A percentile compares a stretch with the other conserved stretches of the same genome.
These are phyloP conservation scores for Pristionchus exspectatus DNA, from an alignment of 2,888 invertebrate genomes.

Conservation along the genomic window DNA sequence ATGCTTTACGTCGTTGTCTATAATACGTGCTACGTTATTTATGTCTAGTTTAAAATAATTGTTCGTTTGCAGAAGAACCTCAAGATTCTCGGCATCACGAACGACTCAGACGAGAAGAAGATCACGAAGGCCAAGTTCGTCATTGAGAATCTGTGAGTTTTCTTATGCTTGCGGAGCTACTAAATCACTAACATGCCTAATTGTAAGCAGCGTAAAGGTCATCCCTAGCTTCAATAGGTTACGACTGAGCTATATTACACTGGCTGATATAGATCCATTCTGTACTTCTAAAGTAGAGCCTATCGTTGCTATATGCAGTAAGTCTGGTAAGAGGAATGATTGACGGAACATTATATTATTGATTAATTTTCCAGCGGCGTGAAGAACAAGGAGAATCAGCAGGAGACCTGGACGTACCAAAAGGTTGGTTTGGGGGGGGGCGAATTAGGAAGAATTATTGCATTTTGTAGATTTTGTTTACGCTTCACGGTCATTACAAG, in stretches of 20 bases:
- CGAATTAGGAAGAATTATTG: too few relatives aligned
- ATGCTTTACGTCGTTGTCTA: too few relatives aligned
- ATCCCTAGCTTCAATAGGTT: too few relatives aligned
- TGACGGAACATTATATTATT: background rate
- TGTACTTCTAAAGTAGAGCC: too few relatives aligned
- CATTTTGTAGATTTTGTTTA: too few relatives aligned
- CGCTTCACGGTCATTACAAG: too few relatives aligned
- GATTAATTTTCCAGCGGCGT: background rate
- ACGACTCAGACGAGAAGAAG: background rate
- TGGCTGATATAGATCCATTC: too few relatives aligned
- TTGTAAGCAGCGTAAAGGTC: too few relatives aligned
- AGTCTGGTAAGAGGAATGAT: background rate
- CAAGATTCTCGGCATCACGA: constrained; percentile 6
- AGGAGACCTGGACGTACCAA: constrained; percentile 2
- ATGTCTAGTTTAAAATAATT: background rate
- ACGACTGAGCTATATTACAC: too few relatives aligned
- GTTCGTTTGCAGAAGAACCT: background rate
- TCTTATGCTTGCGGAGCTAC: too few relatives aligned
- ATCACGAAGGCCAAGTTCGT: constrained; percentile 27
- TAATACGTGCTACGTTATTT: too few relatives aligned
- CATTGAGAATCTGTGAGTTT: constrained; percentile 1
- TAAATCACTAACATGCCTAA: too few relatives aligned
- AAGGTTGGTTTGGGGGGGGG: background rate
- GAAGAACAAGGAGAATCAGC: background rate
- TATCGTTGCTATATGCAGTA: background rate